Percentiles rank a stretch among this genome's conserved stretches.
phyloP scores from a whole-genome alignment of 2,797 vertebrate species.

The Eulemur rubriventer region DNA sequence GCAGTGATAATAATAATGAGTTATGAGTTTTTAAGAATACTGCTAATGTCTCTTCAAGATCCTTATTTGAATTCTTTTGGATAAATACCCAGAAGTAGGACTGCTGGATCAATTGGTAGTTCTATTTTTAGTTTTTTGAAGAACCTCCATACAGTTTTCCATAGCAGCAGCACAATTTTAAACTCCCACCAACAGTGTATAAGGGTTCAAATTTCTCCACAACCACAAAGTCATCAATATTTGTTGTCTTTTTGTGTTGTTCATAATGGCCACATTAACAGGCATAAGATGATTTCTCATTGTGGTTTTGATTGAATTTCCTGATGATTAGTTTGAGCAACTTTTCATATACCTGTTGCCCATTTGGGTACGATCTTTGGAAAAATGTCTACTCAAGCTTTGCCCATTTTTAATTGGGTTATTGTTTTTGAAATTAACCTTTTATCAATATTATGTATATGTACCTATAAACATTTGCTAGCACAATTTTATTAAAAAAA shows the following conservation, averaged over 20 bases:
- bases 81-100: not conserved
- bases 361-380: not conserved
- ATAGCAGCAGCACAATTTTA: not conserved
- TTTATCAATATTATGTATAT: not conserved
- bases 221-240: not conserved
- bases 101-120: not conserved
- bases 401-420: not conserved
- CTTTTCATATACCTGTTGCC: not conserved
- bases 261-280: not conserved
- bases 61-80: not conserved
- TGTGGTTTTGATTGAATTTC: not conserved
- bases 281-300: not conserved
- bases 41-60: not conserved
- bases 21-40: not conserved
- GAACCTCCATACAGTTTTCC: not conserved
- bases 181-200: not conserved
- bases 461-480: not conserved
- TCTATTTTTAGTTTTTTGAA: not conserved
- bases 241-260: not conserved
- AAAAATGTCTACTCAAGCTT: not conserved
- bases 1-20: not conserved
- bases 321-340: not conserved
- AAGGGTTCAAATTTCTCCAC: not conserved
- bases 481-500: not conserved
- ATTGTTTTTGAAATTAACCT: not conserved